Base-by-base conservation (phyloP, 2,113 vertebrate species). In the Ia io region DNA sequence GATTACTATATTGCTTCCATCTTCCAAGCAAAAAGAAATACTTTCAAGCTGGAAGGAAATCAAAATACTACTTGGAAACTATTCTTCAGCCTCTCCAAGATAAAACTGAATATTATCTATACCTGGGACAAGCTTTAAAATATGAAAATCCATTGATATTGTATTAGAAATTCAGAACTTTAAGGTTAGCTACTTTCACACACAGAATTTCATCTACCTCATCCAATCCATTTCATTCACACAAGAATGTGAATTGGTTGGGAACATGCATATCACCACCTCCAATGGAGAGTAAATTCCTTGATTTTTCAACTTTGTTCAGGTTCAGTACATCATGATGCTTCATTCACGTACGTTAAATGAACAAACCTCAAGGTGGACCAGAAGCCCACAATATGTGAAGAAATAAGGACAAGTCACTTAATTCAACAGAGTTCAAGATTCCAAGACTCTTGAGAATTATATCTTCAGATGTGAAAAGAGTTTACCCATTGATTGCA, bases 21-120 rank as follows among this genome's bases (percentile, higher is more conserved):
- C 42, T 94, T 84, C 51, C 87, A 91, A 91, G 10, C 14, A 84
- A 88, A 61, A 88, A 79, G 6, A 63, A 83, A 56, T 59, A 74
- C 35, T 84, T 89, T 78, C 37, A 30, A 88, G 49, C 14, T 61
- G 49, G 49, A 49, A 76, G 63, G 35, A 93, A 56, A 89, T 92
- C 20, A 47, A 93, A 93, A 74, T 69, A 77, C 49, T 88, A 56
- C 28, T 86, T 74, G 47, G 87, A 90, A 69, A 88, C 49, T 25
- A 22, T 32, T 77, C n/a, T 95, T 35, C 22, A 82, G 37, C 3
- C 40, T 11, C 42, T 35, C 44, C 40, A 90, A 74, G 20, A 42
- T 86, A 80, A 95, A 95, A 90, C 16, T 53, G 30, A 74, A 79
- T 59, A 42, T 90, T 85, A 80, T 74, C 25, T 56, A 79, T 2